phyloP scores from a whole-genome alignment of 2,113 vertebrate genomes.

The Phrynosoma platyrhinos region DNA sequence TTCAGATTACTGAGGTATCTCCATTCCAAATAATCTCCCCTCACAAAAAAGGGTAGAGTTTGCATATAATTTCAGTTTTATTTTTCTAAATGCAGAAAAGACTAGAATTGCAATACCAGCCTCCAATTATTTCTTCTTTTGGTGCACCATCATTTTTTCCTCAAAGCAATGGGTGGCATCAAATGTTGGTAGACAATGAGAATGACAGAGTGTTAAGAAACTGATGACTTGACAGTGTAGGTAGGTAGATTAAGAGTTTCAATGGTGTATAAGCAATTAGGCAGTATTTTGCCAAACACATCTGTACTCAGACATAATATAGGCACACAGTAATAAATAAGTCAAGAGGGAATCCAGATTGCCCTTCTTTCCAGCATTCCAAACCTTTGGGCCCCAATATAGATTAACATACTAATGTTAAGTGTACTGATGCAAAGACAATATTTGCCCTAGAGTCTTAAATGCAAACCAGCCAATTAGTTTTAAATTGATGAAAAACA shows the following conservation, averaged over 20 bases:
- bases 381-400: neutral
- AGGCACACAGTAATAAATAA: neutral
- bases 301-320: neutral
- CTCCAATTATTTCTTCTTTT: neutral
- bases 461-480: neutral
- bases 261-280: neutral
- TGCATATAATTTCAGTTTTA: neutral
- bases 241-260: neutral
- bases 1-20: neutral
- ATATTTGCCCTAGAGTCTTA: neutral
- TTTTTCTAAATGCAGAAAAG: neutral
- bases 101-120: neutral
- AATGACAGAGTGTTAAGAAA: neutral
- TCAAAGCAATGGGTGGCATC: neutral
- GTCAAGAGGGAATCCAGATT: neutral
- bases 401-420: slow-evolving; percentile 13
- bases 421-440: slow-evolving; percentile 15
- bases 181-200: neutral
- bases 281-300: neutral
- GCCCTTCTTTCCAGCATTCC: neutral
- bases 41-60: too few relatives aligned
- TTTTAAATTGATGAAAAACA: neutral
- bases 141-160: neutral
- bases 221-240: neutral
- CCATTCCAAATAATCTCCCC: neutral